Conservation (phyloP, 1,140 invertebrate genomes). For the Magallana ariakensis region DNA sequence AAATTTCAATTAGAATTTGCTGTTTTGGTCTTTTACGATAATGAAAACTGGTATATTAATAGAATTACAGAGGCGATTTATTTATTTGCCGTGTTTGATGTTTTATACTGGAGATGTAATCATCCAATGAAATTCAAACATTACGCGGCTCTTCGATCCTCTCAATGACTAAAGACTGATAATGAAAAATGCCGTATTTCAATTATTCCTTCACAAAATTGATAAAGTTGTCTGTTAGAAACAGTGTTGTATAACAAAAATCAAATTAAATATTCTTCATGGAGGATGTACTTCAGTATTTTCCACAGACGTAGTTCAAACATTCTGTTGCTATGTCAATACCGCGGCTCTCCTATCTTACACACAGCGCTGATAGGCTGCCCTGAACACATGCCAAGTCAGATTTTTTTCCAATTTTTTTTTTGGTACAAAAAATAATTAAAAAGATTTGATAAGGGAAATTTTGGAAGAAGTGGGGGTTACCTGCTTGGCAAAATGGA, state of each 20-base stretch:
- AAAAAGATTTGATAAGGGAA: conserved; percentile 29
- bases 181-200: conserved; percentile 18
- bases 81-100: background rate
- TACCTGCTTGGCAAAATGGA: conserved; percentile 69
- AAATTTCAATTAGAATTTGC: background rate
- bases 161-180: background rate
- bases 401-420: background rate
- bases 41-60: background rate
- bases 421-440: conserved; percentile 29
- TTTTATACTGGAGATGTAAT: conserved; percentile 14
- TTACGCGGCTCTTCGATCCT: background rate
- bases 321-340: conserved; percentile 36
- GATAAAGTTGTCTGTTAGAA: background rate
- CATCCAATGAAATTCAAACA: conserved; percentile 23
- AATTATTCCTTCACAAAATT: conserved; percentile 23
- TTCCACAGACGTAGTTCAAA: conserved; percentile 17
- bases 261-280: background rate
- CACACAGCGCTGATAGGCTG: conserved; percentile 1
- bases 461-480: background rate
- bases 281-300: background rate
- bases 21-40: conserved; percentile 13
- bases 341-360: conserved; percentile 8
- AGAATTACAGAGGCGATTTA: background rate
- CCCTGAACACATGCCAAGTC: conserved; percentile 19
- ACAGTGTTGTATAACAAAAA: background rate